A percentile compares a stretch with the other conserved stretches of the same genome.
Conservation (phyloP, 2,113 vertebrate genomes). For the Cyrtonyx montezumae region DNA sequence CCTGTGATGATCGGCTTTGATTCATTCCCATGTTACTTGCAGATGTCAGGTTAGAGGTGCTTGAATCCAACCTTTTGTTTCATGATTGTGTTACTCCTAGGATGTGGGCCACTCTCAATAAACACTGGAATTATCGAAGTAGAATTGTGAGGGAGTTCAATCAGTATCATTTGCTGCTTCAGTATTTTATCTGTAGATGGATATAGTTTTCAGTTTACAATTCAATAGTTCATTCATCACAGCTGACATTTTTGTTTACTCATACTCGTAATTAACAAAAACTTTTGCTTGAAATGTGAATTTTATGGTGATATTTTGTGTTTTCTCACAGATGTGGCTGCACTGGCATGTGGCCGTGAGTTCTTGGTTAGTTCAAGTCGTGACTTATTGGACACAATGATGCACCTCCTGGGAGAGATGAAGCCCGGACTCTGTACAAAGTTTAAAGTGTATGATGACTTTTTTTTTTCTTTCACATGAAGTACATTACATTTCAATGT, state of each 20-base stretch:
- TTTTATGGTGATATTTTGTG: not conserved
- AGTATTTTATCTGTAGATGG: not conserved
- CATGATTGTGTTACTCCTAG: not conserved
- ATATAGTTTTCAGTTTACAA: not conserved
- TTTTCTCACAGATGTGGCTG: conserved; percentile 87
- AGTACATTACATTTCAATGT: not conserved
- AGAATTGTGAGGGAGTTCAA: not conserved
- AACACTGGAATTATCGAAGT: not conserved
- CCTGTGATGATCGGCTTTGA: not conserved
- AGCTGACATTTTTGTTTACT: not conserved
- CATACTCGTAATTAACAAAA: not conserved
- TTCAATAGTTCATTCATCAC: not conserved
- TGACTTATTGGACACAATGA: conserved; percentile 85
- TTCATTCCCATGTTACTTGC: not conserved
- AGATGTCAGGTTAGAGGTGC: not conserved
- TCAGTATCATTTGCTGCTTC: not conserved
- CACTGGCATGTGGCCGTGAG: conserved; percentile 88
- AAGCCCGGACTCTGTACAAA: conserved; percentile 87
- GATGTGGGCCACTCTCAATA: not conserved
- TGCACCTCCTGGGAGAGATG: conserved; percentile 86
- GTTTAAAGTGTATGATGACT: conserved; percentile 90
- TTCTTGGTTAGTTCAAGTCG: conserved; percentile 86
- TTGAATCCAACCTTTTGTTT: not conserved
- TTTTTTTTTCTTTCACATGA: not conserved
- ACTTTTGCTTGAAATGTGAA: not conserved